Evolutionary conservation across 2,797 vertebrate genomes (phyloP).

Genomic region (Sus cebifrons): DNA sequence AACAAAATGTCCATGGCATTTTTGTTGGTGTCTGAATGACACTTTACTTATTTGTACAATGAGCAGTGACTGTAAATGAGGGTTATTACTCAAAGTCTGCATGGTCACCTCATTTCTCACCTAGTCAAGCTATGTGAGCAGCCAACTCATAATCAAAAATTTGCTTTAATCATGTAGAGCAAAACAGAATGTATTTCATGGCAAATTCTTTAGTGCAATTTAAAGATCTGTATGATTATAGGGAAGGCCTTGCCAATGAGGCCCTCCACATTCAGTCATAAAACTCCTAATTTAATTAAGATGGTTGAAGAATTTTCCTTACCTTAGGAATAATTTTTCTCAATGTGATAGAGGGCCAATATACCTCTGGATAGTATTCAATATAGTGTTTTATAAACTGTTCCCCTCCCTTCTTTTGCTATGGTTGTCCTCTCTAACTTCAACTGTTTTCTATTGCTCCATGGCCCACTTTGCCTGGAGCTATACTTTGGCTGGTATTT

Average conservation of each 20-base stretch:
- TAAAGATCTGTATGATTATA: not conserved
- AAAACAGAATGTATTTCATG: conserved; percentile 40
- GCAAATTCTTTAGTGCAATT: not conserved
- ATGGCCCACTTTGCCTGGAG: not conserved
- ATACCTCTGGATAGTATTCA: not conserved
- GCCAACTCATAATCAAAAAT: conserved; percentile 14
- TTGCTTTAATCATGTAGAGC: conserved; percentile 42
- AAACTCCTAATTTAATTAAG: not conserved
- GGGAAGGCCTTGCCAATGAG: not conserved
- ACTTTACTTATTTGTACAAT: conserved; percentile 32
- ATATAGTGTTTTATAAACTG: not conserved
- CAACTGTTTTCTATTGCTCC: not conserved
- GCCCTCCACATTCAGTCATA: not conserved
- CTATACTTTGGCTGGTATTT: not conserved
- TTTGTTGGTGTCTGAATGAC: not conserved
- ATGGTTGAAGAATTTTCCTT: not conserved
- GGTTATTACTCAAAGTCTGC: conserved; percentile 12
- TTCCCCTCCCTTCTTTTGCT: not conserved
- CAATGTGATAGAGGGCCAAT: not conserved
- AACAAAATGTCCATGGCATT: not conserved
- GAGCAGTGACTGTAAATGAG: conserved; percentile 31
- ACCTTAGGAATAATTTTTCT: conserved; percentile 33
- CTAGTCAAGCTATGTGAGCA: not conserved
- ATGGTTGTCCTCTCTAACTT: not conserved
- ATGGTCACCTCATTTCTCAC: conserved; percentile 49